Evolutionary conservation across 1,140 invertebrate species (phyloP), one percentile per base, ranked within the genome.

Genomic region (Bombus superbus): DNA sequence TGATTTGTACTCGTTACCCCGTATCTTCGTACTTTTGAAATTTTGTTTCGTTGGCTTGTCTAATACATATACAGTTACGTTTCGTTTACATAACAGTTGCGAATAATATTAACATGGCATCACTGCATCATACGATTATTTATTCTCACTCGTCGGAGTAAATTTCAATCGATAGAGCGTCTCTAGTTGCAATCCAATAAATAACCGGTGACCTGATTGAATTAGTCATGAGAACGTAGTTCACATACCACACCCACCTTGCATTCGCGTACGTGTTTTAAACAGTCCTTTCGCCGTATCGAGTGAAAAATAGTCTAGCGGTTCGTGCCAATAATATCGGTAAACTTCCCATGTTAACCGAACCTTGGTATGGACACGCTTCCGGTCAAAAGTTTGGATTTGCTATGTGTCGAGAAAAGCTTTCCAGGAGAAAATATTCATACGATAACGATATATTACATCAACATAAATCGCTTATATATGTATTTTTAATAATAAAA

Each of bases 181-280:
- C 28, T 62, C 59, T 59, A 35, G 35, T 66, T 25, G 62, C 72
- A 53, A 38, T 76, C 44, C 81, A 76, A 76, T 83, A 83, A 76
- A 83, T 62, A 76, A 83, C 59, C 8, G 35, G 15, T 53, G 81
- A 76, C 62, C 73, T 28, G 72, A 83, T 76, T 83, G 81, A 83
- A 83, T 83, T 76, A 76, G 28, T 83, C 81, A 76, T 83, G 81
- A 68, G 62, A 40, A 64, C 38, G 11, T 35, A 28, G 47, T 53
- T n/a, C 79, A 53, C 40, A 64, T 32, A 38, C 47, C 71, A 44
- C 71, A 35, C 72, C 81, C 59, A 64, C 35, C 47, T 76, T 44
- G 47, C n/a, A 32, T 28, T 66, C n/a, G 18, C 15, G 35, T 47
- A 53, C 5, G 5, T 28, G 25, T 44, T 42, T 35, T 68, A 22